These are phyloP conservation scores for Ictidomys tridecemlineatus DNA, from an alignment of 2,113 vertebrate species.

Conservation along the genomic window DNA sequence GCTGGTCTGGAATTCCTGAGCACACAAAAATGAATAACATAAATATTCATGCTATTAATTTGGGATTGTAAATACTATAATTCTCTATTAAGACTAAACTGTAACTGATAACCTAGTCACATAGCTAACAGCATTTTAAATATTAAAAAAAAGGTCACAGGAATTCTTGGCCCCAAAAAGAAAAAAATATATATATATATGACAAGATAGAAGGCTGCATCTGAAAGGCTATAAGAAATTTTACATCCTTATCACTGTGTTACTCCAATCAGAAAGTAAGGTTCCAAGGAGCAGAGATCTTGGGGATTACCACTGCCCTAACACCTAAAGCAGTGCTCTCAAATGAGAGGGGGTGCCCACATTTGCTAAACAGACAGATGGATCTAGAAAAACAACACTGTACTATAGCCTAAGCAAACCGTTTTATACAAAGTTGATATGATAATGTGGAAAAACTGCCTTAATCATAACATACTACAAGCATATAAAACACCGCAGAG, in stretches of 20 bases:
- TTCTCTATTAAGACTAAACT: not conserved
- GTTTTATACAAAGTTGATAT: not conserved
- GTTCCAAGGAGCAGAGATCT: not conserved
- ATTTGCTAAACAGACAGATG: not conserved
- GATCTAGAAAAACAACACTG: not conserved
- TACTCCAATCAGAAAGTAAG: not conserved
- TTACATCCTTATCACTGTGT: not conserved
- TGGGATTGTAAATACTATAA: constrained; percentile 23
- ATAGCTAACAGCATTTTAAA: not conserved
- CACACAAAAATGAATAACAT: not conserved
- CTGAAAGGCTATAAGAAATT: not conserved
- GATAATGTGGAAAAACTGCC: not conserved
- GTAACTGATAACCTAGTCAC: not conserved
- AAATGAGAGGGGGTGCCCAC: not conserved
- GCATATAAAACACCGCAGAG: not conserved
- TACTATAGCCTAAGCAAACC: not conserved
- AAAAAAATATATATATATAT: not conserved
- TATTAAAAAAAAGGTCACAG: not conserved
- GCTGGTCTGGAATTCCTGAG: not conserved
- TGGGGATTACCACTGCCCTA: not conserved
- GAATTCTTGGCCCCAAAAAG: not conserved
- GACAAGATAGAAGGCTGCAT: not conserved
- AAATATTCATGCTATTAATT: not conserved
- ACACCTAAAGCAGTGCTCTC: not conserved
- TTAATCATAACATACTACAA: not conserved